These are phyloP conservation scores for Poecile atricapillus DNA, from an alignment of 2,113 vertebrate species.

Conservation along the genomic window DNA sequence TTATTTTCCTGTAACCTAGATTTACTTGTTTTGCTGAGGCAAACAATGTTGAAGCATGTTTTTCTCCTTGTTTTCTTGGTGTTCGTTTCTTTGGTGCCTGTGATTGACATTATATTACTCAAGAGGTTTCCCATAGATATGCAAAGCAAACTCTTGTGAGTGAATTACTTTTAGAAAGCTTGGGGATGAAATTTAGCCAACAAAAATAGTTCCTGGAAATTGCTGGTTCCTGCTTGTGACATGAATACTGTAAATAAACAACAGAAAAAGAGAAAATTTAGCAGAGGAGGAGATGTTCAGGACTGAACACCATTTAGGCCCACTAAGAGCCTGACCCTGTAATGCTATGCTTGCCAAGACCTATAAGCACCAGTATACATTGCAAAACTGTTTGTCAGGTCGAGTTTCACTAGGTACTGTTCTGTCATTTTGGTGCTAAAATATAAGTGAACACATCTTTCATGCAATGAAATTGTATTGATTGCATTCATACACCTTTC, in stretches of 20 bases:
- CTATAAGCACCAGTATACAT: neutral
- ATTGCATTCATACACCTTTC: neutral
- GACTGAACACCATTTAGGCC: neutral
- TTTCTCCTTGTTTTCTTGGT: neutral
- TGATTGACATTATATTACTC: neutral
- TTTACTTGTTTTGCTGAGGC: neutral
- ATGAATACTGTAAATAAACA: neutral
- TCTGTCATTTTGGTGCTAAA: neutral
- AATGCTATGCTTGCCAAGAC: neutral
- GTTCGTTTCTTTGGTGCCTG: neutral
- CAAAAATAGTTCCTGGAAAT: neutral
- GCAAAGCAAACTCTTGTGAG: neutral
- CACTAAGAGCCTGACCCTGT: neutral
- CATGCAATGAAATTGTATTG: neutral
- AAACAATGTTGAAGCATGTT: neutral
- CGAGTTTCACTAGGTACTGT: neutral
- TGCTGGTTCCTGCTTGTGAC: neutral
- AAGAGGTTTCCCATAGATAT: neutral
- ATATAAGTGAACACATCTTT: neutral
- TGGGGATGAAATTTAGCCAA: neutral
- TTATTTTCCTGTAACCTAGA: neutral
- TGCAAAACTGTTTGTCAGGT: neutral
- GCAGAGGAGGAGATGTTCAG: neutral
- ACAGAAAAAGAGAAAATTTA: neutral
- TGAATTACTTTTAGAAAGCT: neutral